A percentile compares a stretch with the other conserved stretches of the same genome.
These are phyloP conservation scores for Sphyrna mokarran DNA, from an alignment of 2,113 vertebrate genomes.

Conservation along the genomic window DNA sequence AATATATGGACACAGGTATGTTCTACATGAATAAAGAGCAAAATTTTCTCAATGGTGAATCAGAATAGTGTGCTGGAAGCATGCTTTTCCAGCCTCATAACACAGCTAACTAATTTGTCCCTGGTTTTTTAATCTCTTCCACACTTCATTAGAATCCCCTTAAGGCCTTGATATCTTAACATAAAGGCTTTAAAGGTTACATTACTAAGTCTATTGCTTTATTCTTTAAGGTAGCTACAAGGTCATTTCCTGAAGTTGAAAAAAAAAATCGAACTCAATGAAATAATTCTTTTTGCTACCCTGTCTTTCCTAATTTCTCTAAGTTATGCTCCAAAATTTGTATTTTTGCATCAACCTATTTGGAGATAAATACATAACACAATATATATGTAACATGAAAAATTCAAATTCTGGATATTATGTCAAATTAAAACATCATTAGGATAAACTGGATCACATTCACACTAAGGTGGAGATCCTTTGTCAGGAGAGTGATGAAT, in stretches of 20 bases:
- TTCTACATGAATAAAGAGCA: background rate
- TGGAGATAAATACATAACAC: background rate
- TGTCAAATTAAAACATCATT: background rate
- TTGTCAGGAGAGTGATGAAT: background rate
- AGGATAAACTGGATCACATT: background rate
- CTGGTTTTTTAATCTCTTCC: background rate
- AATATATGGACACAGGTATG: background rate
- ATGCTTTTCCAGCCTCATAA: background rate
- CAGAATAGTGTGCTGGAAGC: background rate
- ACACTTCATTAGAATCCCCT: background rate
- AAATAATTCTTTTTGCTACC: background rate
- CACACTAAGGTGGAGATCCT: background rate
- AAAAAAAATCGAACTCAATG: background rate
- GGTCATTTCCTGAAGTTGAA: background rate
- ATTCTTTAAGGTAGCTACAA: background rate
- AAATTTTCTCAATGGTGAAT: background rate
- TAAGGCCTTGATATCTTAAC: background rate
- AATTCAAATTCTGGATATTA: background rate
- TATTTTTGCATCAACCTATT: background rate
- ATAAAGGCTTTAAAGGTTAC: background rate
- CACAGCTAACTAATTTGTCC: no score
- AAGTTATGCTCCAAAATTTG: background rate
- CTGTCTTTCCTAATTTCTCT: background rate
- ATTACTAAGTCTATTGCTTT: background rate
- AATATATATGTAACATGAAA: background rate